These are phyloP conservation scores for Gyrodactylus salaris DNA, from an alignment of 1,140 invertebrate species.

Conservation along the genomic window DNA sequence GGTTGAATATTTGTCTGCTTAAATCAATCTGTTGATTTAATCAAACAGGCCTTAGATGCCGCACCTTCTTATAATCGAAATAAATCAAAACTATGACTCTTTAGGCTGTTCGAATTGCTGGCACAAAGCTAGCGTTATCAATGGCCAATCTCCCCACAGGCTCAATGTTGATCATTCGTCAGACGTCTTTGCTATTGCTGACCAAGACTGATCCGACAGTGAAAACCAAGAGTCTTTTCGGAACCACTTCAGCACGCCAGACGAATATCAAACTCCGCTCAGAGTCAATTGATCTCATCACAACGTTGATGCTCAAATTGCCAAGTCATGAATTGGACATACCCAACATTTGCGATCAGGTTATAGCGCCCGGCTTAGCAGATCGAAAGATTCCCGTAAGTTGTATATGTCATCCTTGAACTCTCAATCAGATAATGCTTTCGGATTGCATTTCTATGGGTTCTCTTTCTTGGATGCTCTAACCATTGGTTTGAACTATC, in stretches of 20 bases:
- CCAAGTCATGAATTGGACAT: not conserved
- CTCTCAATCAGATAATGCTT: too few relatives aligned
- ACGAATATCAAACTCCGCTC: not conserved
- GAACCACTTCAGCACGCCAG: not conserved
- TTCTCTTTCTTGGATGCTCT: too few relatives aligned
- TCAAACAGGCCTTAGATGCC: too few relatives aligned
- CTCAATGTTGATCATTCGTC: not conserved
- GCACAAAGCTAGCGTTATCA: not conserved
- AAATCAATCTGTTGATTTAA: too few relatives aligned
- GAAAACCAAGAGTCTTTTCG: not conserved
- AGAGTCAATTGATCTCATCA: not conserved
- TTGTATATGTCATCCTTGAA: too few relatives aligned
- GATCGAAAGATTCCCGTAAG: not conserved
- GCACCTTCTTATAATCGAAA: too few relatives aligned
- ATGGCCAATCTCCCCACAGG: not conserved
- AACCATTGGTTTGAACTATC: too few relatives aligned
- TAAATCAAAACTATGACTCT: not conserved
- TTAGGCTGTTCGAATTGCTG: not conserved
- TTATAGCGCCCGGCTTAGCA: not conserved
- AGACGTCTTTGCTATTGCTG: not conserved
- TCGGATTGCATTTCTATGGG: too few relatives aligned
- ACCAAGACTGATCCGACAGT: not conserved
- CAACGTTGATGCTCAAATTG: not conserved
- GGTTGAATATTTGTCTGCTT: too few relatives aligned
- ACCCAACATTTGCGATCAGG: not conserved